Evolutionary conservation across 1,140 invertebrate species (phyloP), one percentile per base, ranked within the genome.

Genomic region (Protaetia brevitarsis): DNA sequence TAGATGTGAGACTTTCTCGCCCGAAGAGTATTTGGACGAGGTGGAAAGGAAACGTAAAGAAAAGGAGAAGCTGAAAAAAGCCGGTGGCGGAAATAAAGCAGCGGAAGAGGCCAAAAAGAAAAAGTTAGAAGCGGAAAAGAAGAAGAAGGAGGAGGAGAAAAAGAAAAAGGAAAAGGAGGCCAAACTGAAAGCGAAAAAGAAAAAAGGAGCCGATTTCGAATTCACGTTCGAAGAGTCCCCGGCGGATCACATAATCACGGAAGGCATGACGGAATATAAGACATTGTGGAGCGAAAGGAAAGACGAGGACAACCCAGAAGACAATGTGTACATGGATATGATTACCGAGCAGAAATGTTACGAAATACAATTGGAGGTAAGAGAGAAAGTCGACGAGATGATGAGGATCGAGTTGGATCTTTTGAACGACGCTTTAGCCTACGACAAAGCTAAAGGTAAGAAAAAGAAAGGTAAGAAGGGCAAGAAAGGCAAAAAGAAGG

Each of bases 361-460:
- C 19, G 80, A 84, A 62, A 73, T 85, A 45, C 84, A 87, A 68
- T 61, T 84, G 30, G 82, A 86, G 66, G 74, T 84, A 19, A 75
- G 85, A 3, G 66, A 71, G 56, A 71, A 79, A 6, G 83, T 86
- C 0, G 86, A 87, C 66, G 83, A 85, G 58, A 64, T 81, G 19
- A 86, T 87, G 84, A 76, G 78, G 69, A 73, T 83, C 0, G 85
- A 87, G 68, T 77, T 86, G 51, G 78, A 82, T 36, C 63, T 79
- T 26, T 68, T 87, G 4, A 80, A 83, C 36, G 73, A 72, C 16
- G 85, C 85, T 3, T 68, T 84, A 11, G 74, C 69, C 1, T 77
- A 75, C 4, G 85, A 87, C 68, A 79, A 77, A 63, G 78, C 75
- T 21, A 51, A 66, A 57, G 68, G 69, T 26, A 37, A 57, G 0